A percentile compares a stretch with the other conserved stretches of the same genome.
Conservation (phyloP, 1,140 invertebrate genomes). For the Physella acuta region DNA sequence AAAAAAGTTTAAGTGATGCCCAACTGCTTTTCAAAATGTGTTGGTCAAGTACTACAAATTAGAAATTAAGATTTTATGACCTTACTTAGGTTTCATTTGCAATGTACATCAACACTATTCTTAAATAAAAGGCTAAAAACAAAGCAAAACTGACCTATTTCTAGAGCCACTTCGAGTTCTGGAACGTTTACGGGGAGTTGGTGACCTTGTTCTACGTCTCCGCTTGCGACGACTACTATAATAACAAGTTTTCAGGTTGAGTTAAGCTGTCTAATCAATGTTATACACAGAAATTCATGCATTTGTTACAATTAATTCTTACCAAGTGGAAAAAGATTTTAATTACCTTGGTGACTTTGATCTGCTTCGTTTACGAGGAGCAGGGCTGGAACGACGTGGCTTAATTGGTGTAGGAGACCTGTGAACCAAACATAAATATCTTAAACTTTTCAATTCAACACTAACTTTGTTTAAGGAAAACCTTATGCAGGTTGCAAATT, state of each 20-base stretch:
- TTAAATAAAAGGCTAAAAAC: too few species aligned
- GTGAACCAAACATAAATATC: not conserved
- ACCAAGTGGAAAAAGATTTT: not conserved
- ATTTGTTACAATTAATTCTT: not conserved
- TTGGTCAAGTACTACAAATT: too few species aligned
- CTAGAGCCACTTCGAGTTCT: slow-evolving; percentile 24
- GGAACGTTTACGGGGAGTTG: slow-evolving; percentile 11
- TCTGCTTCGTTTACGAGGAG: slow-evolving; percentile 14
- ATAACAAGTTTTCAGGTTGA: not conserved
- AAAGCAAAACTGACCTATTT: slow-evolving; percentile 14
- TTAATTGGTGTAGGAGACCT: slow-evolving; percentile 20
- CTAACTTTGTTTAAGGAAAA: too few species aligned
- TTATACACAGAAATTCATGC: not conserved
- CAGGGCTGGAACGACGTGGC: slow-evolving; percentile 6
- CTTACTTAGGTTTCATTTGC: too few species aligned
- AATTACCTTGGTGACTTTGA: slow-evolving; percentile 20
- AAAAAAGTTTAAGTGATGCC: too few species aligned
- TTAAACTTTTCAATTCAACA: too few species aligned
- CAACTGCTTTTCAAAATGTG: too few species aligned
- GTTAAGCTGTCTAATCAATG: not conserved
- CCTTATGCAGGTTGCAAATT: too few species aligned
- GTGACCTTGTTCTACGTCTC: slow-evolving; percentile 29
- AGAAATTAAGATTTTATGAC: too few species aligned
- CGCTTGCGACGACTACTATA: slow-evolving; percentile 21
- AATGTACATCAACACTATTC: too few species aligned